Conservation (phyloP, 2,888 invertebrate species). For the Ennomos erosarius region DNA sequence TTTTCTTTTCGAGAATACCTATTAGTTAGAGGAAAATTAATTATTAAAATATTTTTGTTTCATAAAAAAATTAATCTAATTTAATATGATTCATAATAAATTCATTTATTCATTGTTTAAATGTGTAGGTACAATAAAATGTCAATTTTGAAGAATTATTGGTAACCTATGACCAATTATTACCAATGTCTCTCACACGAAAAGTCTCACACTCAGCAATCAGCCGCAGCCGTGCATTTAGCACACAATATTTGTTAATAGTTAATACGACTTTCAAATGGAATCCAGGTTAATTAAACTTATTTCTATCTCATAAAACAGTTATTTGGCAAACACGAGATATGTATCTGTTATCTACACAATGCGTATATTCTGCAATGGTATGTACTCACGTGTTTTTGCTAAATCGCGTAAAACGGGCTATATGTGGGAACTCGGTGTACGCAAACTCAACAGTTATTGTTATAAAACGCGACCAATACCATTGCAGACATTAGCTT, state of each 20-base stretch:
- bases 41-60: too few relatives aligned
- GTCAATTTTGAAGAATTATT: too few relatives aligned
- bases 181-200: background rate
- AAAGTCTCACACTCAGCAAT: constrained; percentile 8
- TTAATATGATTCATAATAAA: too few relatives aligned
- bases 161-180: too few relatives aligned
- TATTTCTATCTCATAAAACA: constrained; percentile 21
- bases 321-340: constrained; percentile 27
- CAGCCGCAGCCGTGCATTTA: constrained; percentile 2
- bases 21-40: too few relatives aligned
- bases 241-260: constrained; percentile 12
- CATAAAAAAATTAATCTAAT: too few relatives aligned
- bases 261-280: constrained; percentile 8
- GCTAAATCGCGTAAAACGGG: constrained; percentile 11
- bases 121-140: too few relatives aligned
- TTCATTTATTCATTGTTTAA: too few relatives aligned
- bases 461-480: too few relatives aligned
- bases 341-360: constrained; percentile 14
- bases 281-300: constrained; percentile 27
- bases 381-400: constrained; percentile 23
- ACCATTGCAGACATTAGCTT: too few relatives aligned
- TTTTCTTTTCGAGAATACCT: too few relatives aligned
- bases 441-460: background rate
- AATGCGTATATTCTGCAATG: constrained; percentile 27
- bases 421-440: constrained; percentile 20